These are phyloP conservation scores for Congeria kusceri DNA, from an alignment of 2,888 invertebrate species.

Conservation along the genomic window DNA sequence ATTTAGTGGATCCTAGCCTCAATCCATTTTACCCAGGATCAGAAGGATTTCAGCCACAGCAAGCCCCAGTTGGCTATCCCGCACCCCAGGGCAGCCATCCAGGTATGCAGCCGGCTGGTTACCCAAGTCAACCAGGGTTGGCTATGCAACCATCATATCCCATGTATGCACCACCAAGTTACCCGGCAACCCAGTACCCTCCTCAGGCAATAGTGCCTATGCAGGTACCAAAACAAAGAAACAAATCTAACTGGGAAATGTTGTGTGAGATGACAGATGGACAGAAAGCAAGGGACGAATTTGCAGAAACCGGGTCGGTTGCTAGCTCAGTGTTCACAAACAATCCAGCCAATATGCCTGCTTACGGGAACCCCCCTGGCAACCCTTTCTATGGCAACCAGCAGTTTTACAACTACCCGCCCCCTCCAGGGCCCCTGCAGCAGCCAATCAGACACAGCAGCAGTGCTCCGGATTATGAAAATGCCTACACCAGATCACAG, in stretches of 20 bases:
- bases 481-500: slow-evolving; percentile 18
- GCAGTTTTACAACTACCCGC: slow-evolving; percentile 17
- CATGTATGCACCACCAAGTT: slow-evolving; percentile 29
- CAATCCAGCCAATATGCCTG: slow-evolving; percentile 52
- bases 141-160: slow-evolving; percentile 5
- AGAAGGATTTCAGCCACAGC: slow-evolving; percentile 42
- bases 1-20: slow-evolving; percentile 39
- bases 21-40: slow-evolving; percentile 58
- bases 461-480: slow-evolving; percentile 19
- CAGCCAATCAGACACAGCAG: background rate
- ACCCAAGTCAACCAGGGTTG: slow-evolving; percentile 27
- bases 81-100: background rate
- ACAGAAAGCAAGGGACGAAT: slow-evolving; percentile 57
- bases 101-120: slow-evolving; percentile 16
- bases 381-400: slow-evolving; percentile 14
- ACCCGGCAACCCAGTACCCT: slow-evolving; percentile 33
- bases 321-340: slow-evolving; percentile 76
- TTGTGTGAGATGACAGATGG: slow-evolving; percentile 76
- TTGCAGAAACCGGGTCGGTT: slow-evolving; percentile 74
- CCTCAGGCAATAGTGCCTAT: slow-evolving; percentile 19
- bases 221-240: slow-evolving; percentile 48
- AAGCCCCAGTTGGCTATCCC: background rate
- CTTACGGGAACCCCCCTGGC: slow-evolving; percentile 29
- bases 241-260: slow-evolving; percentile 79
- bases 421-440: background rate